Conservation (phyloP, 1,140 invertebrate species). For the Meloidogyne floridensis region DNA sequence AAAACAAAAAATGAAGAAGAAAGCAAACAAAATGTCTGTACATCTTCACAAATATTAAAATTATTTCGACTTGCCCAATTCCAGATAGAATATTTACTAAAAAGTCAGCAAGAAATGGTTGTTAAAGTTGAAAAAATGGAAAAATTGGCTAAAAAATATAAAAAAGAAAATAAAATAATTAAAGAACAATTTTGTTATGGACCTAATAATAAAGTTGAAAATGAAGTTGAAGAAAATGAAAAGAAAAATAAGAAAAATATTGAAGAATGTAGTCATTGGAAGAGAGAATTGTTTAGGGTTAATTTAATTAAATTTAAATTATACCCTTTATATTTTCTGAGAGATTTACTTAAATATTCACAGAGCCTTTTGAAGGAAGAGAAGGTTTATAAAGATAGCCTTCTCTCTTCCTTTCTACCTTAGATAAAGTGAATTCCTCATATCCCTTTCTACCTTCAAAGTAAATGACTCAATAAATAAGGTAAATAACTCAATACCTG, state of each 20-base stretch:
- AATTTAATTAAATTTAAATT: constrained; percentile 15
- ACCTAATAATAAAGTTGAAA: neutral
- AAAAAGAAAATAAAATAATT: constrained; percentile 14
- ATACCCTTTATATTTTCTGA: neutral
- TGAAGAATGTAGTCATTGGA: constrained; percentile 14
- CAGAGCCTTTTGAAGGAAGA: neutral
- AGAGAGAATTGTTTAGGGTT: constrained; percentile 31
- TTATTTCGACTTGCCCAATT: constrained; percentile 37
- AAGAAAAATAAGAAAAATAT: neutral
- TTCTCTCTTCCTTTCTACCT: too few relatives aligned
- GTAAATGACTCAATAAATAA: too few relatives aligned
- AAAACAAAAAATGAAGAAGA: neutral
- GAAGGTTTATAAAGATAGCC: too few relatives aligned
- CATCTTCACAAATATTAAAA: constrained; percentile 21
- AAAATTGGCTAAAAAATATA: neutral
- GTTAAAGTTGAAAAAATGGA: constrained; percentile 19
- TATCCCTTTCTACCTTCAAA: too few relatives aligned
- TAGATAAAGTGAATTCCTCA: too few relatives aligned
- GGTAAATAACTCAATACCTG: too few relatives aligned
- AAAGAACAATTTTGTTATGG: constrained; percentile 12
- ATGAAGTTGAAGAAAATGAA: neutral
- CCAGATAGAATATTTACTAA: constrained; percentile 33
- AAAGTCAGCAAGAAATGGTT: constrained; percentile 36
- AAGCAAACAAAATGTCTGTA: constrained; percentile 1
- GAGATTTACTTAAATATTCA: neutral